Evolutionary conservation across 2,113 vertebrate genomes (phyloP).

Genomic region (Menura novaehollandiae): DNA sequence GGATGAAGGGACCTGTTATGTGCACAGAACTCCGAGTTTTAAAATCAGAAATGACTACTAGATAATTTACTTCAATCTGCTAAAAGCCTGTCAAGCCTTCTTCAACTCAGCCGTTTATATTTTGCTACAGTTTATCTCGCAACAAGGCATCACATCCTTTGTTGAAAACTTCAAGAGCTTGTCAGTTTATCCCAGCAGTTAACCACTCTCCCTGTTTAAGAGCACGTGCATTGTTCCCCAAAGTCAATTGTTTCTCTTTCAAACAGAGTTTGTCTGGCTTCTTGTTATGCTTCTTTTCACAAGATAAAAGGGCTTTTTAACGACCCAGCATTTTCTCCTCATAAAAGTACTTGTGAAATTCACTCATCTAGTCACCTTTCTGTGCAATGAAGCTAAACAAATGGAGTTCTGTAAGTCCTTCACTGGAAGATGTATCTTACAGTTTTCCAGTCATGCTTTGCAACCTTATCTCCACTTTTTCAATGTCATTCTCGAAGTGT

Average conservation of each 20-base stretch:
- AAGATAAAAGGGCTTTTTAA: neutral
- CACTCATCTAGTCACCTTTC: neutral
- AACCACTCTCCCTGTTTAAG: neutral
- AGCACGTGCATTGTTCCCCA: neutral
- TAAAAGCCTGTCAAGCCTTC: neutral
- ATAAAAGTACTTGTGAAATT: neutral
- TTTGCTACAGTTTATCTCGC: neutral
- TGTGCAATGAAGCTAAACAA: neutral
- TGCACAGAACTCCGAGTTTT: neutral
- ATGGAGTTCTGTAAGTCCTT: neutral
- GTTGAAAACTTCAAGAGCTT: neutral
- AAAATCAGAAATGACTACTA: neutral
- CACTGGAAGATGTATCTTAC: neutral
- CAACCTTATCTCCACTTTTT: neutral
- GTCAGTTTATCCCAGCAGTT: neutral
- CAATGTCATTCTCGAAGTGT: neutral
- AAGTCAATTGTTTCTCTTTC: neutral
- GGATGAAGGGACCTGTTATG: neutral
- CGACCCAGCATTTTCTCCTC: neutral
- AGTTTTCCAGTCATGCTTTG: neutral
- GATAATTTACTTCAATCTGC: neutral
- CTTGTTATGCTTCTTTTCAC: neutral
- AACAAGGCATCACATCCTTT: neutral
- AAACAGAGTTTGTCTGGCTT: neutral
- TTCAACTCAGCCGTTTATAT: neutral